Base-by-base conservation (phyloP, 2,888 invertebrate species). In the Tigriopus californicus region DNA sequence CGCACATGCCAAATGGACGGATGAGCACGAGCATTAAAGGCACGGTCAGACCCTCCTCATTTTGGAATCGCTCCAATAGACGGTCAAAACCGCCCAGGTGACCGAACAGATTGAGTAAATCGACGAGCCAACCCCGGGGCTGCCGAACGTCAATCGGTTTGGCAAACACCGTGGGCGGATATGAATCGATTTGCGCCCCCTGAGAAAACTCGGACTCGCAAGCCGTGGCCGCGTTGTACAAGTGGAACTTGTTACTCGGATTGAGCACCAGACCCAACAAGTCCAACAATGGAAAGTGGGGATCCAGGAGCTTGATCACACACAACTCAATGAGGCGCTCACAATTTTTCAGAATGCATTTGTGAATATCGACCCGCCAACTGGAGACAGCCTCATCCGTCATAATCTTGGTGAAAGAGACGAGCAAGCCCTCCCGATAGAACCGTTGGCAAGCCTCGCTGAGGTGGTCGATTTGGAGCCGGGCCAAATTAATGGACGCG, bases 381-480 rank as follows among this genome's bases (percentile, higher is more conserved):
- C 91, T 91, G 68, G 87, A 87, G 57, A 95, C 94, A 58, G 95
- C 94, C 73, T 95, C 95, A 73, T 95, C 95, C 18, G 92, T 92
- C 68, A 95, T 78, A 69, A 95, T 91, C 76, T 94, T 94, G 55
- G 88, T 88, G 73, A 95, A 95, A 58, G 94, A 94, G 65, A 86
- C 80, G 62, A 90, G 89, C 65, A 95, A 77, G 57, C 91, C 90
- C 71, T 94, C 92, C 67, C 87, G 81, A 76, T 91, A 92, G 75
- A 95, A 95, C 66, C 89, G 79, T 71, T 92, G 90, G 72, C 94
- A 95, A 58, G 84, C 80, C 72, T 85, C 83, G 70, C 89, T 85
- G 69, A 84, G 81, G 63, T 82, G 80, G 75, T 95, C 94, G 71
- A 85, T 77, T 68, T 66, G 70, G 76, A 82, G 83, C 70, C 79